A percentile compares a stretch with the other conserved stretches of the same genome.
These are phyloP conservation scores for Eclectus roratus DNA, from an alignment of 2,113 vertebrate genomes.

Conservation along the genomic window DNA sequence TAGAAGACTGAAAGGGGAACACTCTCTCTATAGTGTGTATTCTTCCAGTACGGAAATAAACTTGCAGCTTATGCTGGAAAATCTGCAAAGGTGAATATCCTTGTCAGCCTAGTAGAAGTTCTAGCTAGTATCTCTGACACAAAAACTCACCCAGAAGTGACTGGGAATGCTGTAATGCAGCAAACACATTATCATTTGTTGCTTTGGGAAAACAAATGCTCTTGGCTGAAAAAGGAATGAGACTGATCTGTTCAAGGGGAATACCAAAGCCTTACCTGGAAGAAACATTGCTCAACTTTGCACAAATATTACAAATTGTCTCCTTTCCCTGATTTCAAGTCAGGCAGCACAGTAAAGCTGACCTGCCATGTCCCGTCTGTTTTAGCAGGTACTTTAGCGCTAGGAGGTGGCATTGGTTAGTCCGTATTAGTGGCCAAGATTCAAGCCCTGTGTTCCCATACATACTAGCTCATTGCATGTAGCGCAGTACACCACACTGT, in stretches of 20 bases:
- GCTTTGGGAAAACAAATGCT: background rate
- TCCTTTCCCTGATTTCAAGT: background rate
- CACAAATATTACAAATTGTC: background rate
- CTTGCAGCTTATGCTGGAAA: background rate
- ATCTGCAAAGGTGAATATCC: background rate
- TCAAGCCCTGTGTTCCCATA: background rate
- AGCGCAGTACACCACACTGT: background rate
- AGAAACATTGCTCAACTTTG: background rate
- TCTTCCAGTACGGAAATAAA: background rate
- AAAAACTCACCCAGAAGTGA: background rate
- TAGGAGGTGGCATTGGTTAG: background rate
- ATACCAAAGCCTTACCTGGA: background rate
- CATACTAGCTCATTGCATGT: rapidly evolving
- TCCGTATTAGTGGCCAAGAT: rapidly evolving
- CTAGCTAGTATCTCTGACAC: background rate
- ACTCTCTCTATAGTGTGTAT: background rate
- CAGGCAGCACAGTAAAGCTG: background rate
- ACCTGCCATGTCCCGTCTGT: background rate
- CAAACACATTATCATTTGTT: background rate
- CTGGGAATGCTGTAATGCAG: background rate
- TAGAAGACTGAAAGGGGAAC: background rate
- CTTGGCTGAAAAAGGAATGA: background rate
- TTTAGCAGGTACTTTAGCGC: background rate
- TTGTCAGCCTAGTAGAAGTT: background rate
- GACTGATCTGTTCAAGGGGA: background rate